These are phyloP conservation scores for Paracyclopina nana DNA, from an alignment of 1,140 invertebrate species.

Conservation along the genomic window DNA sequence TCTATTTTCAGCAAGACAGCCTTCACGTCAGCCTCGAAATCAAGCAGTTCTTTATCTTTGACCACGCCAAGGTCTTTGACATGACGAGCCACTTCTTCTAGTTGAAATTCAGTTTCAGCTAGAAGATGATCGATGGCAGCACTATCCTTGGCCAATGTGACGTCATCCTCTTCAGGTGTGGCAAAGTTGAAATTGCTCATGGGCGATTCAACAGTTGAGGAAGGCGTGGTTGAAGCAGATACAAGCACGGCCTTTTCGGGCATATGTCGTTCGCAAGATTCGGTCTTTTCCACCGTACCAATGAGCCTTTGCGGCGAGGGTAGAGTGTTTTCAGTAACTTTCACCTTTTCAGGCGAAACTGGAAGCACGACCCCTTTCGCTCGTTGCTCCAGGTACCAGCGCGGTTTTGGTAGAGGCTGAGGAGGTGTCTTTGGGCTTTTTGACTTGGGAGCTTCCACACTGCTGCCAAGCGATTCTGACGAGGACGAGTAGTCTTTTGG, in stretches of 20 bases:
- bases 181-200: background rate
- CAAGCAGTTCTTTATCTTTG: background rate
- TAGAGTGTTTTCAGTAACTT: background rate
- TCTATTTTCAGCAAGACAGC: background rate
- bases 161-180: background rate
- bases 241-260: background rate
- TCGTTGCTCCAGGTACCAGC: too few species aligned
- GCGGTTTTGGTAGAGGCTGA: too few species aligned
- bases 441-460: too few species aligned
- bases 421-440: too few species aligned
- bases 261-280: background rate
- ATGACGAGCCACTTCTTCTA: background rate
- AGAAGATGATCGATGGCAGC: constrained; percentile 2
- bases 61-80: too few species aligned
- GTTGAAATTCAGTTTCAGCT: background rate
- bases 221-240: background rate
- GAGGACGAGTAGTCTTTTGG: too few species aligned
- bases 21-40: background rate
- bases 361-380: too few species aligned
- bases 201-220: background rate
- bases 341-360: too few species aligned
- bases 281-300: background rate
- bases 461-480: too few species aligned
- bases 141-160: background rate
- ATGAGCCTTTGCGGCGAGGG: background rate